phyloP scores from a whole-genome alignment of 1,140 invertebrate species.

The Metaphire vulgaris region DNA sequence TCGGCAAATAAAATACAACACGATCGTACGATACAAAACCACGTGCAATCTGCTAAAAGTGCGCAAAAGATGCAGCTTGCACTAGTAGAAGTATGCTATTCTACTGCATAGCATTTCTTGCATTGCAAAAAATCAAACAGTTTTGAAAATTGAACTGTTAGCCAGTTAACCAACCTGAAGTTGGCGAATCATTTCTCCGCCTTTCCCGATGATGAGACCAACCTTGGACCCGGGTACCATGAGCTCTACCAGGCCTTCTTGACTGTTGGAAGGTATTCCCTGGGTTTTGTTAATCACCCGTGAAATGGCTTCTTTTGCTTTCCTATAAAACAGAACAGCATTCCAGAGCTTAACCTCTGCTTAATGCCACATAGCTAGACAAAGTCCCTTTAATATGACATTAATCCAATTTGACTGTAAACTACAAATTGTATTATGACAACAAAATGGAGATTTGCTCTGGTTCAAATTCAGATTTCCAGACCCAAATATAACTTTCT shows the following conservation, averaged over 20 bases:
- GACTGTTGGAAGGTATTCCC: constrained; percentile 29
- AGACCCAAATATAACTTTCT: too few relatives aligned
- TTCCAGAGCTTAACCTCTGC: background rate
- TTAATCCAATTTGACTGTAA: background rate
- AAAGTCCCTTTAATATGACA: background rate
- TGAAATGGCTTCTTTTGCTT: constrained; percentile 72
- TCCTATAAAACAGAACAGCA: constrained; percentile 53
- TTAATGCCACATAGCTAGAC: too few relatives aligned
- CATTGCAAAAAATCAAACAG: too few relatives aligned
- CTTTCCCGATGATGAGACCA: constrained; percentile 90
- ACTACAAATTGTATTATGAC: background rate
- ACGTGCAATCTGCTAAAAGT: too few relatives aligned
- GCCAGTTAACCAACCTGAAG: constrained; percentile 70
- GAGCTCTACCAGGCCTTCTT: constrained; percentile 68
- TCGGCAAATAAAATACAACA: too few relatives aligned
- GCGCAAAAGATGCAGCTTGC: too few relatives aligned
- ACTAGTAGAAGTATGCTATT: too few relatives aligned
- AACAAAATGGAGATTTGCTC: too few relatives aligned
- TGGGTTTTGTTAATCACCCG: constrained; percentile 48
- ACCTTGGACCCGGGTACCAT: constrained; percentile 96
- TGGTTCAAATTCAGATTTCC: too few relatives aligned
- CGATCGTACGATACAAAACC: too few relatives aligned
- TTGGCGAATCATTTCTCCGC: constrained; percentile 95
- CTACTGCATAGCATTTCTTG: too few relatives aligned
- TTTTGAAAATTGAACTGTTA: too few relatives aligned